Evolutionary conservation across 2,113 vertebrate species (phyloP).

Genomic region (Climacteris rufus): DNA sequence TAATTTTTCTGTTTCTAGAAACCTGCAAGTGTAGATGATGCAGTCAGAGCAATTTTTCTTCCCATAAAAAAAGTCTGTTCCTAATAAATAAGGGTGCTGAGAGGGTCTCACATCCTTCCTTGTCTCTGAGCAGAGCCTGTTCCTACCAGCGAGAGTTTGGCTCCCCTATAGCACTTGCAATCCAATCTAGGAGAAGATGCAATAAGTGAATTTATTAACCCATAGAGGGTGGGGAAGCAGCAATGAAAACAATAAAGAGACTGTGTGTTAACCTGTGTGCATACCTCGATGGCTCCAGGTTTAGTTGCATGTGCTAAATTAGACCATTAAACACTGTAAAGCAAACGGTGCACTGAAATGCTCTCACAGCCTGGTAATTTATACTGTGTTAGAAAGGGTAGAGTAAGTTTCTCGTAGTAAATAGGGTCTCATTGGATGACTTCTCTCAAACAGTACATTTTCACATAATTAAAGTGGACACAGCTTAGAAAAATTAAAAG

Average conservation of each 20-base stretch:
- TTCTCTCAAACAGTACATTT: constrained; percentile 49
- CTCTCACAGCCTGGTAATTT: constrained; percentile 28
- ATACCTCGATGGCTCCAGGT: background rate
- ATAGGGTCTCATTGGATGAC: constrained; percentile 47
- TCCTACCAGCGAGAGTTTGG: background rate
- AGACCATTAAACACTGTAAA: constrained; percentile 57
- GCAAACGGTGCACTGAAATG: constrained; percentile 23
- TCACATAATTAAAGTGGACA: constrained; percentile 72
- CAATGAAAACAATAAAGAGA: constrained; percentile 5
- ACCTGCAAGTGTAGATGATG: background rate
- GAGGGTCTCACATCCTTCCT: background rate
- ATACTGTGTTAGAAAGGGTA: background rate
- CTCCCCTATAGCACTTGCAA: background rate
- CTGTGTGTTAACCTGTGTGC: background rate
- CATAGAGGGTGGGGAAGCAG: background rate
- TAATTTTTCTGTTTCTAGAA: background rate
- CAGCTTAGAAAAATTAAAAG: constrained; percentile 61
- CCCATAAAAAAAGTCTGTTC: background rate
- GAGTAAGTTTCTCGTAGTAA: constrained; percentile 41
- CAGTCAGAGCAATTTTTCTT: background rate
- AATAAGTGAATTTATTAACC: constrained; percentile 4
- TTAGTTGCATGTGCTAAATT: constrained; percentile 7
- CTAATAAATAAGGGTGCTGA: background rate
- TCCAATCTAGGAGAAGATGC: background rate
- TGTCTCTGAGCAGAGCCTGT: background rate